Evolutionary conservation across 2,797 vertebrate genomes (phyloP).

Genomic region (Notoglanidium macrostoma): DNA sequence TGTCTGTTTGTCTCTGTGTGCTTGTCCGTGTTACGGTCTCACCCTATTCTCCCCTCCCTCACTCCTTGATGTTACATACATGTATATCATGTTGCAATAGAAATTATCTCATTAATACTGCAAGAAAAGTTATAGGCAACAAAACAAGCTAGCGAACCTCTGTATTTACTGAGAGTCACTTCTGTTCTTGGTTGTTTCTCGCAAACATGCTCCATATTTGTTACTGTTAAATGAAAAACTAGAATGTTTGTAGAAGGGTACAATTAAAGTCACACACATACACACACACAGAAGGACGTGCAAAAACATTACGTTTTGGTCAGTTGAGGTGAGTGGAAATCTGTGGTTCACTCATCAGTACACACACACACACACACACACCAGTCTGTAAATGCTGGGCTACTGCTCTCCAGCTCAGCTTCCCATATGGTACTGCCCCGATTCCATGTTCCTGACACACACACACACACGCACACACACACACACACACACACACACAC

Average conservation of each 20-base stretch:
- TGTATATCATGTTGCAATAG: neutral
- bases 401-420: slow-evolving; percentile 47
- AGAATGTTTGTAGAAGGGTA: neutral
- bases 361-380: neutral
- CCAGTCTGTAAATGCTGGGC: slow-evolving; percentile 39
- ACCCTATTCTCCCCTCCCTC: neutral
- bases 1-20: neutral
- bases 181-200: too few species aligned
- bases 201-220: neutral
- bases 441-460: slow-evolving; percentile 50
- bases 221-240: neutral
- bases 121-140: neutral
- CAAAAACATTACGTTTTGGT: neutral
- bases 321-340: neutral
- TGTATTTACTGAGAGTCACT: neutral
- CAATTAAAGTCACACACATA: neutral
- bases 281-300: neutral
- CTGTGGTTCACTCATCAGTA: neutral
- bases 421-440: slow-evolving; percentile 68
- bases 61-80: neutral
- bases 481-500: too few species aligned
- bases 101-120: neutral
- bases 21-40: neutral
- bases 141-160: neutral
- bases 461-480: slow-evolving; percentile 37